These are phyloP conservation scores for Tyrophagus putrescentiae DNA, from an alignment of 1,140 invertebrate species.

Conservation along the genomic window DNA sequence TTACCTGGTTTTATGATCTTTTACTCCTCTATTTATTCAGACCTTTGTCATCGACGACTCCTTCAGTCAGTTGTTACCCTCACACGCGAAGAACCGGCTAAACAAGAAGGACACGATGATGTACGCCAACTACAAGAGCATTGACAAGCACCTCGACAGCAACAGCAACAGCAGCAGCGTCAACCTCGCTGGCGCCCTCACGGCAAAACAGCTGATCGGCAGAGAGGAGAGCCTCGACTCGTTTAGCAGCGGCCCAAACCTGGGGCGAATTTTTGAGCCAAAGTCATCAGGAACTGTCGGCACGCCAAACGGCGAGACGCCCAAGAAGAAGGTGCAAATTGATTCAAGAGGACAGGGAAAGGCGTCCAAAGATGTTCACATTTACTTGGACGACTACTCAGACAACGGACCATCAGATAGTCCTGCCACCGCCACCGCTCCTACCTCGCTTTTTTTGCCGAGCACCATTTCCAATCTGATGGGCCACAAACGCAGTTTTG, in stretches of 20 bases:
- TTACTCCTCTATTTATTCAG: no score
- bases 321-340: conserved; percentile 5
- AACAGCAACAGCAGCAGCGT: background rate
- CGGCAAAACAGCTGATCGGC: background rate
- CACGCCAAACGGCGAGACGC: background rate
- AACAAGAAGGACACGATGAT: background rate
- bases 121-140: conserved; percentile 6
- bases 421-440: background rate
- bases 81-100: background rate
- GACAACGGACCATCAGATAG: background rate
- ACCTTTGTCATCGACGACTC: conserved; percentile 1
- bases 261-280: background rate
- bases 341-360: background rate
- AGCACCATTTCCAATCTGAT: background rate
- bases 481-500: conserved; percentile 14
- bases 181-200: background rate
- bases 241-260: background rate
- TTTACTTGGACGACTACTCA: conserved; percentile 10
- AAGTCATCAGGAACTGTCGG: background rate
- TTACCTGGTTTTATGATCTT: no score
- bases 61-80: background rate
- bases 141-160: background rate
- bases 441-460: background rate
- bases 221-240: conserved; percentile 2
- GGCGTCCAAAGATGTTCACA: background rate